These are phyloP conservation scores for Scopus umbretta DNA, from an alignment of 2,113 vertebrate genomes.

Conservation along the genomic window DNA sequence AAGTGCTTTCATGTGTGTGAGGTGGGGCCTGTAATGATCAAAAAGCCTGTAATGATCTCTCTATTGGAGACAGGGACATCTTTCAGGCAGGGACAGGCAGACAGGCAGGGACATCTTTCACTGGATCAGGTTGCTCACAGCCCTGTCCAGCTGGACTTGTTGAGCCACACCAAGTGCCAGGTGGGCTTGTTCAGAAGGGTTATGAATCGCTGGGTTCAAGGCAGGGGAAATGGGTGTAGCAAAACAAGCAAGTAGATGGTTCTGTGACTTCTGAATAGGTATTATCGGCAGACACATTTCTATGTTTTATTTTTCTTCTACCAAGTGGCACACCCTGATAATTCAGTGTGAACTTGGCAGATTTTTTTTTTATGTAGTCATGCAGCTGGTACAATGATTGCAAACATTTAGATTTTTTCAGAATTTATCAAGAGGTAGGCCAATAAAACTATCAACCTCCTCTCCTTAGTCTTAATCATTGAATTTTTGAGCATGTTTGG, in stretches of 20 bases:
- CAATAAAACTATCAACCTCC: background rate
- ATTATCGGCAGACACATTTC: background rate
- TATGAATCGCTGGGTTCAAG: background rate
- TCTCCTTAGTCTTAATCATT: background rate
- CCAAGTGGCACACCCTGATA: background rate
- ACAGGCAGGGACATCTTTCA: background rate
- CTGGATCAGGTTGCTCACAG: background rate
- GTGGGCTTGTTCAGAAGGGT: background rate
- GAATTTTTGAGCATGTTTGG: background rate
- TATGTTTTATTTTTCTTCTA: background rate
- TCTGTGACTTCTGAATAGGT: background rate
- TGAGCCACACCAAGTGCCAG: background rate
- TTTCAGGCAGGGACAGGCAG: background rate
- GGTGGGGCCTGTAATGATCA: background rate
- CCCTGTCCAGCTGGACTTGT: rapidly evolving
- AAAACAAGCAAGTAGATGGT: background rate
- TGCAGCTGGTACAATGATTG: background rate
- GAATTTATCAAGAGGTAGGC: background rate
- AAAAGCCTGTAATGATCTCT: background rate
- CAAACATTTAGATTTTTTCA: background rate
- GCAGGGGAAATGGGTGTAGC: background rate
- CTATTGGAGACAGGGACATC: background rate
- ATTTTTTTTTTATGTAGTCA: background rate
- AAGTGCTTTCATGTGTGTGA: background rate
- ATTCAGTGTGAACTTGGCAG: background rate